phyloP scores from a whole-genome alignment of 2,113 vertebrate species.

The Gavia stellata region DNA sequence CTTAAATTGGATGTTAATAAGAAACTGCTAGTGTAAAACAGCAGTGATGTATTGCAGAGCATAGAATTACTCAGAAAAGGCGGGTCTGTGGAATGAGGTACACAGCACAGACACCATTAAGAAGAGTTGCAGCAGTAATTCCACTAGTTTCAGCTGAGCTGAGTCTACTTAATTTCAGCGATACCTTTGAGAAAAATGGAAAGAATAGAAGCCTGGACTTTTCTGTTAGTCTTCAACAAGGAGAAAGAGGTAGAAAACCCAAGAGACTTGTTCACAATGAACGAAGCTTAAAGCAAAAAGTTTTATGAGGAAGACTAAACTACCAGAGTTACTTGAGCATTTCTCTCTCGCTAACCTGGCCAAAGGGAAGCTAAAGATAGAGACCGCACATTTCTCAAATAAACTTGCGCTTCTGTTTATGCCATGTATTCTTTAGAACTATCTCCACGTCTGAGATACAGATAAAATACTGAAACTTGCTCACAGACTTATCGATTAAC shows the following conservation, averaged over 20 bases:
- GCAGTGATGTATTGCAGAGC: not conserved
- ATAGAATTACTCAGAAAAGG: not conserved
- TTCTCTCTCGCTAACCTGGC: not conserved
- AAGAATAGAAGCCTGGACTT: not conserved
- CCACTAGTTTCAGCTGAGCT: slow-evolving; percentile 15
- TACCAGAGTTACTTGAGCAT: not conserved
- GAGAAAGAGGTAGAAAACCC: not conserved
- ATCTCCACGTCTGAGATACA: not conserved
- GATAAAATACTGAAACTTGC: not conserved
- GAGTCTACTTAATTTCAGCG: not conserved
- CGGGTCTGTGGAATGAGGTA: not conserved
- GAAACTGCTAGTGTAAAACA: slow-evolving; percentile 16
- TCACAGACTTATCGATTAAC: not conserved
- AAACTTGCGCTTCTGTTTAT: not conserved
- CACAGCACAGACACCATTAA: not conserved
- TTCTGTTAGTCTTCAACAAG: not conserved
- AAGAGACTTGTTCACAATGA: not conserved
- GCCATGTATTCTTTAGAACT: not conserved
- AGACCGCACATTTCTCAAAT: not conserved
- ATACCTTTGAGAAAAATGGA: not conserved
- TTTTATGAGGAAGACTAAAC: not conserved
- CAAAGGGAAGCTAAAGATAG: not conserved
- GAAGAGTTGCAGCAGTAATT: slow-evolving; percentile 28
- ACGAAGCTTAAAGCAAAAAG: not conserved
- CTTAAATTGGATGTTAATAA: not conserved